A percentile compares a stretch with the other conserved stretches of the same genome.
phyloP scores from a whole-genome alignment of 2,113 vertebrate genomes.

The Paradoxurus hermaphroditus region DNA sequence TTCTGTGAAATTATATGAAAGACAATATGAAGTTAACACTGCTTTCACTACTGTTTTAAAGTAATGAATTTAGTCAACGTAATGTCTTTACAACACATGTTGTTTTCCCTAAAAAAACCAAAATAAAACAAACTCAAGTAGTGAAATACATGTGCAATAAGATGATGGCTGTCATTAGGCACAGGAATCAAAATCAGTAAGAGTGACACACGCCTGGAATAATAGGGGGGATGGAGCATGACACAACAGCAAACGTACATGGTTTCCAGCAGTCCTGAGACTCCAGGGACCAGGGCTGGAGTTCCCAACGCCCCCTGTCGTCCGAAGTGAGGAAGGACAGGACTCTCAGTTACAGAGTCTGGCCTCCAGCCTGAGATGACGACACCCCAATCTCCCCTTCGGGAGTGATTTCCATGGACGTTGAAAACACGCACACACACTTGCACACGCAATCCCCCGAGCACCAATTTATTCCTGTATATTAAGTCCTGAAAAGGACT shows the following conservation, averaged over 20 bases:
- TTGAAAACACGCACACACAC: neutral
- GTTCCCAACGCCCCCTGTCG: neutral
- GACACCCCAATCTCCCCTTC: neutral
- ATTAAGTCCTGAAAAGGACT: neutral
- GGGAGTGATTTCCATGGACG: neutral
- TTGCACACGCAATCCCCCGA: neutral
- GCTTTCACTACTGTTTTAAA: neutral
- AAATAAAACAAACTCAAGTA: neutral
- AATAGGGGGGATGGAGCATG: rapidly evolving
- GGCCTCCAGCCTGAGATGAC: neutral
- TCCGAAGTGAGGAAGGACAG: neutral
- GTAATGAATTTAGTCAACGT: neutral
- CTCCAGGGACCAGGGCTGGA: rapidly evolving
- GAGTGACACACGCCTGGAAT: no score
- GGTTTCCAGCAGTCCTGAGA: no score
- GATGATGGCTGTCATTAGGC: neutral
- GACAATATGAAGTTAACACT: neutral
- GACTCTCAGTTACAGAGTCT: neutral
- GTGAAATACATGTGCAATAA: neutral
- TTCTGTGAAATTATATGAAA: neutral
- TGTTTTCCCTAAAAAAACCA: neutral
- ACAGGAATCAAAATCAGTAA: neutral
- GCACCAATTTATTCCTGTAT: neutral
- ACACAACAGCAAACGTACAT: no score
- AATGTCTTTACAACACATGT: neutral